These are phyloP conservation scores for Oceanodroma tethys DNA, from an alignment of 2,113 vertebrate species.

Conservation along the genomic window DNA sequence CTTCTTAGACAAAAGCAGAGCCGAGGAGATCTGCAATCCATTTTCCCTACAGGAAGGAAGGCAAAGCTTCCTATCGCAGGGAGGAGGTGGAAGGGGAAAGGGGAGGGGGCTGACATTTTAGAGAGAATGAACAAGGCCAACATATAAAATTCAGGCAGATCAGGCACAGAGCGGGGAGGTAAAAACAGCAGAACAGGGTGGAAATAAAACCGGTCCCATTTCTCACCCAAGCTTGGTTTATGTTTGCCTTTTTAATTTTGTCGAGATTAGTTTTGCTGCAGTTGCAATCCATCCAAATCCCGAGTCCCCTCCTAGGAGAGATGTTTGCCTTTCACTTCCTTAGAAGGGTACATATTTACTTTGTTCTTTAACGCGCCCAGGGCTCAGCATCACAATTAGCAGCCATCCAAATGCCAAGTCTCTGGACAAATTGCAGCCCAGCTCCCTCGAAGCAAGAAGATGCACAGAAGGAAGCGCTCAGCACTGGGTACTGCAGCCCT, in stretches of 20 bases:
- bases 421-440: not conserved
- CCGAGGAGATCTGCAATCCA: not conserved
- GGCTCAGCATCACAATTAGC: not conserved
- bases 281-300: not conserved
- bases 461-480: not conserved
- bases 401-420: not conserved
- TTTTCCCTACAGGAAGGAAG: slow-evolving; percentile 33
- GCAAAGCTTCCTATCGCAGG: not conserved
- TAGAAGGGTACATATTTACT: not conserved
- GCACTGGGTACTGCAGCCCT: not conserved
- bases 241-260: not conserved
- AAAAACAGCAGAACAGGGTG: not conserved
- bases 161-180: not conserved
- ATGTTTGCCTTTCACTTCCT: not conserved
- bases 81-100: slow-evolving; percentile 13
- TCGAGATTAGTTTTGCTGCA: not conserved
- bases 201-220: not conserved
- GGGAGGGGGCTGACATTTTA: not conserved
- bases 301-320: not conserved
- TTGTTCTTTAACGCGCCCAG: not conserved
- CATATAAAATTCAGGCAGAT: not conserved
- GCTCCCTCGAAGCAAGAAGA: not conserved
- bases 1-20: not conserved
- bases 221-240: not conserved
- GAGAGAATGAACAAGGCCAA: not conserved